Base-by-base conservation (phyloP, 2,113 vertebrate genomes). In the mouse (Mus musculus) region DNA sequence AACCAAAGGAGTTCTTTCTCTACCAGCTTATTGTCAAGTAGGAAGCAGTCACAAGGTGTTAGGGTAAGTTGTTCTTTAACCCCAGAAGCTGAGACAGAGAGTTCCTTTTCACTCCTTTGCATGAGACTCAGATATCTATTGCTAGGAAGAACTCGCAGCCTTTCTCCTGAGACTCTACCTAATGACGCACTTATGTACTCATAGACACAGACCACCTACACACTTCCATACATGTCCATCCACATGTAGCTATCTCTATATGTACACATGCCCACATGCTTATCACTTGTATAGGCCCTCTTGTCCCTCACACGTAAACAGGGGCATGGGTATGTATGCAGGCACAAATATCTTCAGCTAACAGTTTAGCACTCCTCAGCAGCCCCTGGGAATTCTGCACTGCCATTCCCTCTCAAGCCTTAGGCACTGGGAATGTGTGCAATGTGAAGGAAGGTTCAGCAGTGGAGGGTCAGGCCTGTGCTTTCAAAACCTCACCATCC, bases 51-150 rank as follows among this genome's bases (percentile, higher is more conserved):
- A 80, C 13, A 71, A 33, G 36, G 22, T 78, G 72, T 54, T n/a
- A 36, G 42, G 42, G 24, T 71, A 84, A 42, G 63, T 13, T 0
- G 7, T 85, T 93, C 49, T 75, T 93, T 52, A 84, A 61, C 67
- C 30, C 63, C 85, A 5, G 81, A 56, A 67, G 86, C 75, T 19
- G 28, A 42, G 9, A 20, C 19, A 20, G 49, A 54, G 49, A 26
- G 14, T 95, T 75, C 16, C 24, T 84, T 95, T 77, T 13, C 86
- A 90, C 71, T 89, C 4, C 12, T 92, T 86, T 89, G 95, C 19
- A n/a, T 94, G 33, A 96, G 20, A 88, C 72, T 86, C 67, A 49
- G 63, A 24, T 90, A 61, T 49, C 71, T 93, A 46, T 93, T 90
- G 71, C n/a, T 52, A 59, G 52, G 86, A 95, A 80, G 56, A 90